Percentiles rank a stretch among this genome's conserved stretches.
These are phyloP conservation scores for Prunella himalayana DNA, from an alignment of 2,113 vertebrate species.

Conservation along the genomic window DNA sequence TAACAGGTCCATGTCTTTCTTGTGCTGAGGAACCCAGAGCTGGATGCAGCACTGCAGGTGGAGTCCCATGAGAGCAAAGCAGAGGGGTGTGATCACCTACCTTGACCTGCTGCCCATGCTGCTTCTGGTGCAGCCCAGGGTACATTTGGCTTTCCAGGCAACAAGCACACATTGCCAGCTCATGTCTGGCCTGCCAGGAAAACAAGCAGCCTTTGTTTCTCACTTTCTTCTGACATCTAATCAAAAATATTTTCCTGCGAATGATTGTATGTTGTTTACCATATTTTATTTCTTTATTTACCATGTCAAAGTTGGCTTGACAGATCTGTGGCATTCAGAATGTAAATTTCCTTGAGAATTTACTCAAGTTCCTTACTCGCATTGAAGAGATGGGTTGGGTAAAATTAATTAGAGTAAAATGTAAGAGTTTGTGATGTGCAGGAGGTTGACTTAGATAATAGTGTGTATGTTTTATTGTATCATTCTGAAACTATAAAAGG, in stretches of 20 bases:
- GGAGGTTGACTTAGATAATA: not conserved
- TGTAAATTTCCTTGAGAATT: not conserved
- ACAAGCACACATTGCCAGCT: accelerated
- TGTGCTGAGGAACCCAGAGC: not conserved
- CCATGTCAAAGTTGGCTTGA: not conserved
- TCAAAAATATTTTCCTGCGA: not conserved
- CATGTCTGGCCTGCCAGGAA: not conserved
- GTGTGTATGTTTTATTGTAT: not conserved
- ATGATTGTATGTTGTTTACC: not conserved
- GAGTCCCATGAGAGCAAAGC: not conserved
- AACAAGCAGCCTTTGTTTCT: not conserved
- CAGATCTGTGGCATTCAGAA: not conserved
- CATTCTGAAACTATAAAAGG: not conserved
- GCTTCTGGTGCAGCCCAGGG: not conserved
- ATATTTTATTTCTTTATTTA: not conserved
- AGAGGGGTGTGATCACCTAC: not conserved
- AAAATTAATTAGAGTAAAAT: not conserved
- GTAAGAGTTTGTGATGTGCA: not conserved
- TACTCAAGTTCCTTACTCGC: not conserved
- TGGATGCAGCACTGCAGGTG: not conserved
- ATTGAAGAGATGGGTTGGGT: not conserved
- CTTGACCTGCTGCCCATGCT: not conserved
- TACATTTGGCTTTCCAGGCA: not conserved
- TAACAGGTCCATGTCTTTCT: not conserved
- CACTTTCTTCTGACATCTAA: not conserved